Conservation (phyloP, 2,888 invertebrate species). For the Netelia fuscicornis region DNA sequence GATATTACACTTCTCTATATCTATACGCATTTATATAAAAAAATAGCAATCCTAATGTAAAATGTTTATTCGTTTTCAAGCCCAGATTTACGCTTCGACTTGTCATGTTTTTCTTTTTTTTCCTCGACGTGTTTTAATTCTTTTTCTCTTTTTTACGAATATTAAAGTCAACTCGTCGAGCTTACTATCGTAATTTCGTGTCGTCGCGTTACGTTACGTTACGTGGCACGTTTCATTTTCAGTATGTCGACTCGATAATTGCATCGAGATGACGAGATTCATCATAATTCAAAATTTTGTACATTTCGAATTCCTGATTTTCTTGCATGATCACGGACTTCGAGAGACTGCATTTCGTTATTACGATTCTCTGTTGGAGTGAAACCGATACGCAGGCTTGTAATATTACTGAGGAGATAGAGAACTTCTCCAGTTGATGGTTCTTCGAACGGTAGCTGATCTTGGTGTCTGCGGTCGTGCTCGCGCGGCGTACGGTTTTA, state of each 20-base stretch:
- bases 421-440: conserved; percentile 3
- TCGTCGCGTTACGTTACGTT: no score
- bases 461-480: conserved; percentile 23
- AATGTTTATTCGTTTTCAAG: conserved; percentile 18
- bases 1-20: neutral
- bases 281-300: no score
- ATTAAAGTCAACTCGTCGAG: neutral
- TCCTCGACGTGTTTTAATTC: neutral
- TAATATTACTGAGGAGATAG: neutral
- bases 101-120: conserved; percentile 1
- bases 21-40: no score
- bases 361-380: neutral
- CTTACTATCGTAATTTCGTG: neutral
- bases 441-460: conserved; percentile 28
- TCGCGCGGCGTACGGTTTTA: conserved; percentile 65
- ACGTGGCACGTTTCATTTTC: no score
- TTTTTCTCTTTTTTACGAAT: conserved; percentile 1
- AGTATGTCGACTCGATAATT: no score
- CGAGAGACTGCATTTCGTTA: no score
- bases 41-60: neutral
- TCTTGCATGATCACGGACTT: no score
- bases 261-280: no score
- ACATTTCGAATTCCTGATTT: no score
- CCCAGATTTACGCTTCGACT: neutral
- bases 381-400: neutral